phyloP scores from a whole-genome alignment of 1,140 invertebrate genomes.

The Yoshiicerus persimilis region DNA sequence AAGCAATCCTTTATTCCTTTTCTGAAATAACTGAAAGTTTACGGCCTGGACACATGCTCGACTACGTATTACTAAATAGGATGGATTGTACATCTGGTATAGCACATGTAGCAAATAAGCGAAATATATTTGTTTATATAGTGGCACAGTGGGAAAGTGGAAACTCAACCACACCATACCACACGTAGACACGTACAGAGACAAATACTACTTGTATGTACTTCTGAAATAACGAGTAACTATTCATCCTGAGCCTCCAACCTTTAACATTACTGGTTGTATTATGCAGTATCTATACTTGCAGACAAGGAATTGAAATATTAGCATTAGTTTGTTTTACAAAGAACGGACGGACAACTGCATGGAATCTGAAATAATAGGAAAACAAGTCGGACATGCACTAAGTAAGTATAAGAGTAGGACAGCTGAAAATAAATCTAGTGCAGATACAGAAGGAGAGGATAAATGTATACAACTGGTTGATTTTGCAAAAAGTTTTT shows the following conservation, averaged over 20 bases:
- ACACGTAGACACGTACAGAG: neutral
- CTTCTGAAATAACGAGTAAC: too few relatives aligned
- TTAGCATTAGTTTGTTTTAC: too few relatives aligned
- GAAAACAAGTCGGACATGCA: too few relatives aligned
- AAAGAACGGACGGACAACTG: too few relatives aligned
- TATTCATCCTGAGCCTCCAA: too few relatives aligned
- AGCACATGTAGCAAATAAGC: neutral
- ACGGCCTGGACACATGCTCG: neutral
- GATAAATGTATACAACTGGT: neutral
- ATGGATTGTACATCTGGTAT: neutral
- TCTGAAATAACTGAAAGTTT: neutral
- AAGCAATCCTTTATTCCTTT: neutral
- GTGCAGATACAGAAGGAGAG: neutral
- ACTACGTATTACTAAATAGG: neutral
- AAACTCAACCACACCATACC: neutral
- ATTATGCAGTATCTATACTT: too few relatives aligned
- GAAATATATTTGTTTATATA: neutral
- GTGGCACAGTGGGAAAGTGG: neutral
- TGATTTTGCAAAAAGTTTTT: neutral
- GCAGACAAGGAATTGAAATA: too few relatives aligned
- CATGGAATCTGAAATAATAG: too few relatives aligned
- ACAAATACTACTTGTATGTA: neutral
- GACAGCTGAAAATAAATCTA: too few relatives aligned
- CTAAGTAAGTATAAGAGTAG: too few relatives aligned
- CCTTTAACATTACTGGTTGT: too few relatives aligned